phyloP scores from a whole-genome alignment of 2,113 vertebrate genomes.

The Chlamydotis undulata region DNA sequence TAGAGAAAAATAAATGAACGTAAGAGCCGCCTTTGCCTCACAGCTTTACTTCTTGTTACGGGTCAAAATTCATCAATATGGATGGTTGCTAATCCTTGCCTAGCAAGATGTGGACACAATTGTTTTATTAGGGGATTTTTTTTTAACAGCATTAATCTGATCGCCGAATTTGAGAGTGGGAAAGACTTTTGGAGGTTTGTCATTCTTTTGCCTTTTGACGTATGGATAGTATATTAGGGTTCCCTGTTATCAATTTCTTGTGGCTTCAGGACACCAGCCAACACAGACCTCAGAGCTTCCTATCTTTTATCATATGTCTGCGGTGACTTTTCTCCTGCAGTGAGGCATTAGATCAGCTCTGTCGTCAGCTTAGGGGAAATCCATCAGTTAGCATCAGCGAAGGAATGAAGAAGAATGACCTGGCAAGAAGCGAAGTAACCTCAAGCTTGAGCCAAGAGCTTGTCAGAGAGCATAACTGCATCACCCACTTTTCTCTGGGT shows the following conservation, averaged over 20 bases:
- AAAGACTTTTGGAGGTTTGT: slow-evolving; percentile 37
- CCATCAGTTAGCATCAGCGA: slow-evolving; percentile 63
- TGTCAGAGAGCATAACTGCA: slow-evolving; percentile 39
- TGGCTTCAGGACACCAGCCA: slow-evolving; percentile 54
- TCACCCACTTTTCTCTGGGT: slow-evolving; percentile 46
- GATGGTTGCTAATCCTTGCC: background rate
- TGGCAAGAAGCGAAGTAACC: slow-evolving; percentile 50
- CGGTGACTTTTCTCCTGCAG: slow-evolving; percentile 15
- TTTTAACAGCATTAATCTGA: background rate
- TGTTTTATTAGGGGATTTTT: background rate
- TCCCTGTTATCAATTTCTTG: slow-evolving; percentile 33
- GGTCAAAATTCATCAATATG: background rate
- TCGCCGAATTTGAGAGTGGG: slow-evolving; percentile 3
- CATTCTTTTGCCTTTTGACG: slow-evolving; percentile 18
- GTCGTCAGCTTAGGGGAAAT: slow-evolving; percentile 36
- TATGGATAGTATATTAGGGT: slow-evolving; percentile 1
- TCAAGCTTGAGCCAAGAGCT: slow-evolving; percentile 46
- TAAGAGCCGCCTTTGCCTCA: background rate
- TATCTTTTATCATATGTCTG: slow-evolving; percentile 54
- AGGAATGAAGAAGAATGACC: slow-evolving; percentile 59
- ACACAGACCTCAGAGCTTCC: slow-evolving; percentile 38
- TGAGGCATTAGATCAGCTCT: slow-evolving; percentile 33
- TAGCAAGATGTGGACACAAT: background rate
- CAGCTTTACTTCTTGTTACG: background rate
- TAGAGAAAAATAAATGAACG: background rate